phyloP scores from a whole-genome alignment of 2,888 invertebrate species.

The Anoncus sp. region DNA sequence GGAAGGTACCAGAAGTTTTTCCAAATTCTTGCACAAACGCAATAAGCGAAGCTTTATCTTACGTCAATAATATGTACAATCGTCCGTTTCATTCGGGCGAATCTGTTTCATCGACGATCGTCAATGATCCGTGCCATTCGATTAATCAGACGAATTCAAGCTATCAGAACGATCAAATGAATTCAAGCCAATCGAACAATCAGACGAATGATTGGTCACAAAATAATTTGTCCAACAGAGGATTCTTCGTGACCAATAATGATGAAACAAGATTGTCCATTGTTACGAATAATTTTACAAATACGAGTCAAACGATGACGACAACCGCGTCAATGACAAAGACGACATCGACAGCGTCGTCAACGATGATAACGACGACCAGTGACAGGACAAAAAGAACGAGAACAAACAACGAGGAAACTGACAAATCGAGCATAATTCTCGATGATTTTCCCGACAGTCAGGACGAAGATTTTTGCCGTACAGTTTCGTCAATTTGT shows the following conservation, averaged over 20 bases:
- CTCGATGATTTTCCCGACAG: conserved; percentile 3
- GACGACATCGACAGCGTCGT: neutral
- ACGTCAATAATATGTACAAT: conserved; percentile 1
- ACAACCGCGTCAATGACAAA: neutral
- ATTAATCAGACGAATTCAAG: neutral
- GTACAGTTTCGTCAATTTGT: conserved; percentile 21
- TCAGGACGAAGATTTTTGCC: conserved; percentile 16
- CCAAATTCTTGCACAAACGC: conserved; percentile 10
- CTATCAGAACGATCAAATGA: neutral
- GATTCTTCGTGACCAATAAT: neutral
- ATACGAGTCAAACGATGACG: neutral
- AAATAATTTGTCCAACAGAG: conserved; percentile 5
- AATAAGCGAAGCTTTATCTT: neutral
- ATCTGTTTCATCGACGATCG: conserved; percentile 1
- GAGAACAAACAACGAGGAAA: conserved; percentile 7
- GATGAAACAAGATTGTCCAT: neutral
- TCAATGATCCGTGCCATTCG: neutral
- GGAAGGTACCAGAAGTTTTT: conserved; percentile 5
- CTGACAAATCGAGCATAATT: neutral
- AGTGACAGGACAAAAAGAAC: neutral
- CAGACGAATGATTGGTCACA: conserved; percentile 14
- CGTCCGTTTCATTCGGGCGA: neutral
- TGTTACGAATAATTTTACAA: neutral
- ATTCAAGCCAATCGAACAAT: neutral
- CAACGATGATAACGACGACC: no score